phyloP scores from a whole-genome alignment of 92 coral and sea anemone genomes.

The Umimayanthus chanpuru region DNA sequence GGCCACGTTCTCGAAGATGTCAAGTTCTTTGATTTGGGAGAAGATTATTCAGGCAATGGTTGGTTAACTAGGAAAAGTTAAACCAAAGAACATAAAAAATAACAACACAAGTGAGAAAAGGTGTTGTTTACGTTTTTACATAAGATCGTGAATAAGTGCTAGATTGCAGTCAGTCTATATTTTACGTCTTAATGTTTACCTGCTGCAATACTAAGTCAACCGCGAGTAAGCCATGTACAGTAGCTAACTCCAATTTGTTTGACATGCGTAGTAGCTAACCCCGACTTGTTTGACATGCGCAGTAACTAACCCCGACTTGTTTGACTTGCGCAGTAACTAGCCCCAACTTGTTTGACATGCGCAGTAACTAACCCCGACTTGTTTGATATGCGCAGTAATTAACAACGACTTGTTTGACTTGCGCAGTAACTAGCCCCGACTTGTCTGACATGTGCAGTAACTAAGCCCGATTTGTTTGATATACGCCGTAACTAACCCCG shows the following conservation, averaged over 20 bases:
- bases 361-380: too few relatives aligned
- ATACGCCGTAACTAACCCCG: not conserved
- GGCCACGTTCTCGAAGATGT: too few relatives aligned
- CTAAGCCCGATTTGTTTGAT: not conserved
- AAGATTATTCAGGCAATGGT: too few relatives aligned
- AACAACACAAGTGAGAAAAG: too few relatives aligned
- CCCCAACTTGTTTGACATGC: too few relatives aligned
- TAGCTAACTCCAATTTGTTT: too few relatives aligned
- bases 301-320: not conserved
- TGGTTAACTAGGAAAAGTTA: too few relatives aligned
- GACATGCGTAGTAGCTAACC: not conserved
- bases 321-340: not conserved
- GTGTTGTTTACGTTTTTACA: too few relatives aligned
- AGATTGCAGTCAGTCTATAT: not conserved
- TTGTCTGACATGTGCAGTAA: not conserved
- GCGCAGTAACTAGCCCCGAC: not conserved
- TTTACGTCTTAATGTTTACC: not conserved
- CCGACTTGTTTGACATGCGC: not conserved
- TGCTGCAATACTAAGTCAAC: not conserved
- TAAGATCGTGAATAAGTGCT: not conserved
- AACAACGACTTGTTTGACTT: not conserved
- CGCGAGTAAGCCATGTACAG: not conserved
- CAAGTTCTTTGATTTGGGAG: too few relatives aligned
- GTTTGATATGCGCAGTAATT: not conserved
- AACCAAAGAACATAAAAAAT: too few relatives aligned